These are phyloP conservation scores for Heliocidaris tuberculata DNA, from an alignment of 35 echinoderm and acorn worm genomes.

Conservation along the genomic window DNA sequence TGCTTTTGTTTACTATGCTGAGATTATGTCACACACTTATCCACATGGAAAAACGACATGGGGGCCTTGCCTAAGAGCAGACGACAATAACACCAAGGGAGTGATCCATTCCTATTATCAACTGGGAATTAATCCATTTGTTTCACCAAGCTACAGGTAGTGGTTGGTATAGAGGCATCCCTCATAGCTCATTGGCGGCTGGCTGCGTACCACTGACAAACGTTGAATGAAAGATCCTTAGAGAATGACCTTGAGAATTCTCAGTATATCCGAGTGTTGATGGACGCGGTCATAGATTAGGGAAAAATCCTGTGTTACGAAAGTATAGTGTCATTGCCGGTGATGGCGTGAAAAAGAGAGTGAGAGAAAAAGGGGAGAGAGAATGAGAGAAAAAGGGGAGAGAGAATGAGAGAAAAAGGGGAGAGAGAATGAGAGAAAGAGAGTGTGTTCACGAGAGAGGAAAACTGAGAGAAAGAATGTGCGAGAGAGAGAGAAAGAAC, in stretches of 20 bases:
- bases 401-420: neutral
- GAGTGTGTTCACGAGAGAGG: neutral
- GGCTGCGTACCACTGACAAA: neutral
- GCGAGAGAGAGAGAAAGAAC: neutral
- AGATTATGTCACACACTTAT: neutral
- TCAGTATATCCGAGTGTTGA: conserved; percentile 10
- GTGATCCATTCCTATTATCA: conserved; percentile 4
- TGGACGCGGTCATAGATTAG: conserved; percentile 3
- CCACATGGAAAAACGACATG: neutral
- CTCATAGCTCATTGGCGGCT: neutral
- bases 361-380: neutral
- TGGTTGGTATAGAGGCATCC: conserved; percentile 8
- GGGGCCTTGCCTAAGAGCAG: neutral
- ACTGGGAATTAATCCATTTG: conserved; percentile 4
- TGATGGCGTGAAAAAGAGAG: neutral
- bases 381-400: no score
- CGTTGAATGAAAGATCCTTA: neutral
- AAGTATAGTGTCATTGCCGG: neutral
- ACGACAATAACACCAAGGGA: neutral
- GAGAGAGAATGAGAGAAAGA: neutral
- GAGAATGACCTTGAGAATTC: conserved; percentile 9
- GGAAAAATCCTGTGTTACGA: neutral
- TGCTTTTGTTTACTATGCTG: neutral
- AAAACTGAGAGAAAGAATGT: neutral
- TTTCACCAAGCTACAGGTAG: neutral